Percentiles rank a stretch among this genome's conserved stretches.
phyloP scores from a whole-genome alignment of 2,888 invertebrate genomes.

The Parapristionchus giblindavisi region DNA sequence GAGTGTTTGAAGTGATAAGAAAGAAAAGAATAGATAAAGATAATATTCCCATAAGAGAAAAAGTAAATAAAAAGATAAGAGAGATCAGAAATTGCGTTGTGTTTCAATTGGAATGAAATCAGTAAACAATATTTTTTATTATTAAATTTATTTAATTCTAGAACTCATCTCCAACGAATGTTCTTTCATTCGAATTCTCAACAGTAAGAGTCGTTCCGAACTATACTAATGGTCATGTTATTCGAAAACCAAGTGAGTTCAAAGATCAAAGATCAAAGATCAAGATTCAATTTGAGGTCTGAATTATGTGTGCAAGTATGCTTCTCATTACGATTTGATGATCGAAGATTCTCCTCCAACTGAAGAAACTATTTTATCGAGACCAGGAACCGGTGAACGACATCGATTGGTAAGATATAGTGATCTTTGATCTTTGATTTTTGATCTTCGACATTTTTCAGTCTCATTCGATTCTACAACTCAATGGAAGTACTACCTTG shows the following conservation, averaged over 20 bases:
- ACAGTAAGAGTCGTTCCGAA: constrained; percentile 1
- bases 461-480: background rate
- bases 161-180: background rate
- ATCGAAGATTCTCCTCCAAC: too few species aligned
- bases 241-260: background rate
- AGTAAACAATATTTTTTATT: too few species aligned
- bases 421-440: constrained; percentile 2
- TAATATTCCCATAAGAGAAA: too few species aligned
- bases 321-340: too few species aligned
- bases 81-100: too few species aligned
- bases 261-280: background rate
- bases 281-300: background rate
- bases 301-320: background rate
- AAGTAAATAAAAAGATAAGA: too few species aligned
- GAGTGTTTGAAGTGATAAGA: too few species aligned
- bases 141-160: background rate
- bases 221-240: constrained; percentile 9
- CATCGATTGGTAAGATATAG: background rate
- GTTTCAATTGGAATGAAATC: too few species aligned
- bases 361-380: too few species aligned
- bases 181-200: constrained; percentile 12
- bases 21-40: too few species aligned
- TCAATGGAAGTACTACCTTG: background rate
- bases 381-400: background rate
- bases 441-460: background rate